Percentiles rank a stretch among this genome's conserved stretches.
Conservation (phyloP, 1,140 invertebrate genomes). For the Cyrtorhinus lividipennis region DNA sequence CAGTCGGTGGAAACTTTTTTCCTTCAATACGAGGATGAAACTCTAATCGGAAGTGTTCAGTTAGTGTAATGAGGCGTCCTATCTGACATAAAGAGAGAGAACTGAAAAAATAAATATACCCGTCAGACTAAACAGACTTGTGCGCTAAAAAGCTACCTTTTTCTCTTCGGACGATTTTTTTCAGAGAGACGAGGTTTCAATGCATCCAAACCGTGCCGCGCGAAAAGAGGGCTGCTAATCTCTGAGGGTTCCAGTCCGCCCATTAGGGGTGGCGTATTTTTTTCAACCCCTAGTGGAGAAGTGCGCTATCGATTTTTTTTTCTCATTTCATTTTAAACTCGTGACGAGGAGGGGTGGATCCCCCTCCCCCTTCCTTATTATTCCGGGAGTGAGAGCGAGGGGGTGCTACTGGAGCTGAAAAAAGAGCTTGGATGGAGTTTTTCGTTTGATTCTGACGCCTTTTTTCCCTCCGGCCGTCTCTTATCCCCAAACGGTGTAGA, state of each 20-base stretch:
- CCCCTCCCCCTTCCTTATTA: neutral
- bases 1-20: too few relatives aligned
- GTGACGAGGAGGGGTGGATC: neutral
- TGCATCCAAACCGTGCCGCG: neutral
- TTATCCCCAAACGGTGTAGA: too few relatives aligned
- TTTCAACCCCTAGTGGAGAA: neutral
- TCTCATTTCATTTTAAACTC: constrained; percentile 2
- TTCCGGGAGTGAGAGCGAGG: too few relatives aligned
- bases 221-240: constrained; percentile 4
- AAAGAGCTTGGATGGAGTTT: neutral
- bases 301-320: constrained; percentile 9
- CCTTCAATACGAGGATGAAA: neutral
- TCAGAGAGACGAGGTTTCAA: neutral
- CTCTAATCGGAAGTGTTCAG: neutral
- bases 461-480: too few relatives aligned
- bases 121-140: neutral
- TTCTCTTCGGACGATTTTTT: constrained; percentile 1
- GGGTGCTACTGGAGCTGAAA: too few relatives aligned
- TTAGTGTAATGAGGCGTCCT: neutral
- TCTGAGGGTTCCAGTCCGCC: neutral
- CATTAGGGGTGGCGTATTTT: constrained; percentile 1
- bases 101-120: neutral
- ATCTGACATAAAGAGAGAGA: neutral
- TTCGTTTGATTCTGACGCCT: neutral
- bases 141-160: neutral